Evolutionary conservation across 2,888 invertebrate species (phyloP).

Genomic region (Strigamia crassipes): DNA sequence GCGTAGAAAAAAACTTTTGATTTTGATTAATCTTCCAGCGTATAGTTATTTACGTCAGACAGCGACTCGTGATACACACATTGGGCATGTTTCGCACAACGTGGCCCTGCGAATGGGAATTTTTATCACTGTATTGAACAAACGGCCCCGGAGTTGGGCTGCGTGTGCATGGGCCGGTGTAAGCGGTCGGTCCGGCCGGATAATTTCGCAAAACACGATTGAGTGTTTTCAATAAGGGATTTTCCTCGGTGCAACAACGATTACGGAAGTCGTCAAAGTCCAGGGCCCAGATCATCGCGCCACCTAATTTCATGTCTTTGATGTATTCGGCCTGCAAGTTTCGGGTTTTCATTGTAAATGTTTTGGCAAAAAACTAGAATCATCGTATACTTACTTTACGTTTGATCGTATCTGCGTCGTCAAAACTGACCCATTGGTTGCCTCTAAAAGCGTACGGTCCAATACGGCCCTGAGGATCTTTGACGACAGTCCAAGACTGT

Average conservation of each 20-base stretch:
- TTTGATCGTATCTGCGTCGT: slow-evolving; percentile 80
- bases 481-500: slow-evolving; percentile 76
- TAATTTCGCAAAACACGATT: slow-evolving; percentile 68
- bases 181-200: slow-evolving; percentile 43
- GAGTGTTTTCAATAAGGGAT: slow-evolving; percentile 75
- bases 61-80: slow-evolving; percentile 50
- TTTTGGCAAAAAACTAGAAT: not conserved
- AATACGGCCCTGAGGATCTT: slow-evolving; percentile 69
- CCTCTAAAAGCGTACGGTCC: slow-evolving; percentile 74
- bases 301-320: slow-evolving; percentile 67
- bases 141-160: not conserved
- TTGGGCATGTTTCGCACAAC: not conserved
- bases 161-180: slow-evolving; percentile 43
- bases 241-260: slow-evolving; percentile 78
- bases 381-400: slow-evolving; percentile 66
- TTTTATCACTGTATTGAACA: not conserved
- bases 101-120: slow-evolving; percentile 43
- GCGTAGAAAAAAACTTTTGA: not conserved
- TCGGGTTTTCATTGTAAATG: not conserved
- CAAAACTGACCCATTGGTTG: slow-evolving; percentile 93
- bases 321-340: slow-evolving; percentile 64
- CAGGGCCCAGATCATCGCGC: slow-evolving; percentile 78
- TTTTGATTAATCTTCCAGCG: not conserved
- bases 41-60: slow-evolving; percentile 43
- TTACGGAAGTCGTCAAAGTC: slow-evolving; percentile 81